Evolutionary conservation across 2,888 invertebrate species (phyloP).

Genomic region (Labia minor): DNA sequence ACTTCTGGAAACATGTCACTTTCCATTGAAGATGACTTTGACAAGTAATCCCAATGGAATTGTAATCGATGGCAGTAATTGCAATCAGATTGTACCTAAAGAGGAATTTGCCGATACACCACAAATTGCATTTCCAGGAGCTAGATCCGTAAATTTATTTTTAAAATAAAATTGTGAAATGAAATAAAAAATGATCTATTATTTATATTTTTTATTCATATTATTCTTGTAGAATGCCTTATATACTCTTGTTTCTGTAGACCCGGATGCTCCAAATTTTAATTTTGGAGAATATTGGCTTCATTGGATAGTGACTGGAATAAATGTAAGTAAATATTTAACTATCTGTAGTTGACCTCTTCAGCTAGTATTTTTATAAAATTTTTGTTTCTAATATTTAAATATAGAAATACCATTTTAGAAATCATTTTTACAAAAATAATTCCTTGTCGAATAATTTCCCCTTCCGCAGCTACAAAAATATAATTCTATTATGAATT

Average conservation of each 20-base stretch:
- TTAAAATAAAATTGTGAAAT: no score
- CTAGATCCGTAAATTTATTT: not conserved
- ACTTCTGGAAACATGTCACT: not conserved
- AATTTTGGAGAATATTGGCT: constrained; percentile 40
- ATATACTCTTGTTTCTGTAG: constrained; percentile 41
- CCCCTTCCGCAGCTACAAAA: no score
- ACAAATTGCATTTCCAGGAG: not conserved
- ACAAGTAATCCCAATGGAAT: not conserved
- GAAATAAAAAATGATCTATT: not conserved
- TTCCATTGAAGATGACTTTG: not conserved
- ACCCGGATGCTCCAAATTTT: constrained; percentile 42
- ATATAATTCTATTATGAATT: no score
- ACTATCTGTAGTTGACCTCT: constrained; percentile 18
- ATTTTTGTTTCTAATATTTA: no score
- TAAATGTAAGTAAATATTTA: constrained; percentile 37
- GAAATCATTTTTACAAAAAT: no score
- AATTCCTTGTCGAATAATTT: no score
- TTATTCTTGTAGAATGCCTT: constrained; percentile 39
- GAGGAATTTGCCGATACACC: not conserved
- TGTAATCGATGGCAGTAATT: not conserved
- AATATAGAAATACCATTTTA: no score
- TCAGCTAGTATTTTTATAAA: no score
- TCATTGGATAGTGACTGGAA: constrained; percentile 43
- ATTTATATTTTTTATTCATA: constrained; percentile 26
- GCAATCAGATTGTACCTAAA: not conserved